Conservation (phyloP, 2,113 vertebrate genomes). For the Lophius piscatorius region DNA sequence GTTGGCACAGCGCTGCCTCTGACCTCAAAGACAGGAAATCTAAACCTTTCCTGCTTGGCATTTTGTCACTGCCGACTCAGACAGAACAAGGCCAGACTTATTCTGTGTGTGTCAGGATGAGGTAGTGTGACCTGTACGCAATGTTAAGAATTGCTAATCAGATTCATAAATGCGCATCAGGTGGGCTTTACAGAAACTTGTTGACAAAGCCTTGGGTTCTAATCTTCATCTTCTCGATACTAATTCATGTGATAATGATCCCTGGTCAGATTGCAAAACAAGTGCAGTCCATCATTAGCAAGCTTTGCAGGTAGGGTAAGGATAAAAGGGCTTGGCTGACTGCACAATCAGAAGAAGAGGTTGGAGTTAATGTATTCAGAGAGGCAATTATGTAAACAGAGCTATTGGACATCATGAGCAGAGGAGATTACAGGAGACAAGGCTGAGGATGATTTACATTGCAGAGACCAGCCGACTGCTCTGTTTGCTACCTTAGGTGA, state of each 20-base stretch:
- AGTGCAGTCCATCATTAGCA: slow-evolving; percentile 35
- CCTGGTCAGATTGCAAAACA: slow-evolving; percentile 35
- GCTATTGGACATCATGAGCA: slow-evolving; percentile 35
- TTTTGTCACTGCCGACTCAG: slow-evolving; percentile 45
- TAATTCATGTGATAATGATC: slow-evolving; percentile 39
- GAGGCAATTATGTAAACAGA: slow-evolving; percentile 62
- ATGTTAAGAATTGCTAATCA: slow-evolving; percentile 34
- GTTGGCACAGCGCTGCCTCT: slow-evolving; percentile 45
- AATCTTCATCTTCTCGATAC: slow-evolving; percentile 12
- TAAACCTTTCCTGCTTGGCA: slow-evolving; percentile 41
- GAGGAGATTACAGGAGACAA: slow-evolving; percentile 44
- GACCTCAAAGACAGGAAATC: slow-evolving; percentile 61
- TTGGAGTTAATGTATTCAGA: slow-evolving; percentile 47
- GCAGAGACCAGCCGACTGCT: slow-evolving; percentile 18
- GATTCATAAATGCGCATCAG: slow-evolving; percentile 32
- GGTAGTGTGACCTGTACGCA: background rate
- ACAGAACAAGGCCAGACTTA: slow-evolving; percentile 34
- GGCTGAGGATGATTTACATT: slow-evolving; percentile 47
- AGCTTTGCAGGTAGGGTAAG: slow-evolving; percentile 21
- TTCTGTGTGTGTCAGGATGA: slow-evolving; percentile 3
- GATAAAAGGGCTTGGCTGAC: slow-evolving; percentile 22
- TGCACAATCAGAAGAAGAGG: slow-evolving; percentile 40
- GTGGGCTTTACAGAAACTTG: slow-evolving; percentile 31
- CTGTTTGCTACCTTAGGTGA: slow-evolving; percentile 57
- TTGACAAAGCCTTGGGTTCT: slow-evolving; percentile 33